phyloP scores from a whole-genome alignment of 1,140 invertebrate genomes.

The Plectrocnemia conspersa region DNA sequence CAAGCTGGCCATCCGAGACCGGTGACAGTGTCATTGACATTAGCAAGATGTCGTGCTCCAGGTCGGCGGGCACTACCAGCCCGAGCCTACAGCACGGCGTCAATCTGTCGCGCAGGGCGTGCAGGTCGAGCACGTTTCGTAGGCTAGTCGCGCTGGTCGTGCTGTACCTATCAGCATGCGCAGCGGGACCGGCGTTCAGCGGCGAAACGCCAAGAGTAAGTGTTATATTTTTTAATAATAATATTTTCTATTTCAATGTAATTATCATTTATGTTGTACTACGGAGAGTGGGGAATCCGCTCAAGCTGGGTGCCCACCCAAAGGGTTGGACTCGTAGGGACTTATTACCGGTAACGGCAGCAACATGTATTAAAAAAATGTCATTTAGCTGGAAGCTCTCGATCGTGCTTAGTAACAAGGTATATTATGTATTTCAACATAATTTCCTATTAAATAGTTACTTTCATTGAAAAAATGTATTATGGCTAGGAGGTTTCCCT shows the following conservation, averaged over 20 bases:
- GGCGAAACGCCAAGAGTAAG: slow-evolving; percentile 22
- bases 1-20: slow-evolving; percentile 35
- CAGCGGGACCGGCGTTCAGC: slow-evolving; percentile 35
- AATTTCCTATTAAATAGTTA: no score
- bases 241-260: neutral
- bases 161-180: slow-evolving; percentile 29
- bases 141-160: slow-evolving; percentile 36
- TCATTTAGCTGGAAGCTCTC: no score
- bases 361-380: no score
- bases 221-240: neutral
- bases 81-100: slow-evolving; percentile 52
- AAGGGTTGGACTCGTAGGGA: no score
- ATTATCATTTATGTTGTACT: no score
- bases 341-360: no score
- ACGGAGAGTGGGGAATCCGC: no score
- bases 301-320: no score
- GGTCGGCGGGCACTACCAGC: slow-evolving; percentile 44
- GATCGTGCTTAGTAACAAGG: no score
- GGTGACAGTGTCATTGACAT: slow-evolving; percentile 38
- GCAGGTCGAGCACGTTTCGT: slow-evolving; percentile 40
- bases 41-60: slow-evolving; percentile 36
- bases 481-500: no score
- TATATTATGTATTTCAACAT: no score
- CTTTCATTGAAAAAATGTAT: no score
- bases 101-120: slow-evolving; percentile 53